Evolutionary conservation across 2,797 vertebrate species (phyloP).

Genomic region (Tokudaia tokunoshimensis): DNA sequence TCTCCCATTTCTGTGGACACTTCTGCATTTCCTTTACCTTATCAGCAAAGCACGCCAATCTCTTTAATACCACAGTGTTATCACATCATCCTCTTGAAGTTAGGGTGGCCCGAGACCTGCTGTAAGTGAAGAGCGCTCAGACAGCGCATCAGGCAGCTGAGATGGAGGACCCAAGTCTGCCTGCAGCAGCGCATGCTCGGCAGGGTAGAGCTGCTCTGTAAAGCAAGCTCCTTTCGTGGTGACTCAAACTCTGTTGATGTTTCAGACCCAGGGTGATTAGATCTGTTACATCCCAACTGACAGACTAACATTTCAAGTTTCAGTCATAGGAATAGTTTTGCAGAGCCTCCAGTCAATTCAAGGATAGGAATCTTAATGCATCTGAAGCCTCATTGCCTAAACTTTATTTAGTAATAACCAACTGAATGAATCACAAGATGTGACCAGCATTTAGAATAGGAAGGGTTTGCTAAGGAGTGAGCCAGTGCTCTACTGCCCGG

Average conservation of each 20-base stretch:
- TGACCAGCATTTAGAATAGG: conserved; percentile 25
- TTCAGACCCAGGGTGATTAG: neutral
- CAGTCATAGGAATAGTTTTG: neutral
- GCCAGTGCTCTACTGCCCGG: neutral
- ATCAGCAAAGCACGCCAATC: neutral
- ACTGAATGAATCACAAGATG: neutral
- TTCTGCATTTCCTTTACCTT: neutral
- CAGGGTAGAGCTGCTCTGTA: neutral
- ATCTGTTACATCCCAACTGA: neutral
- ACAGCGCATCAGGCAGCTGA: neutral
- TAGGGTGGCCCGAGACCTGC: neutral
- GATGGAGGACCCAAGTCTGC: neutral
- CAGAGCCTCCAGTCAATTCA: neutral
- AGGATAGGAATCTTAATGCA: neutral
- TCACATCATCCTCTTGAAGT: conserved; percentile 13
- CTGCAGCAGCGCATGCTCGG: neutral
- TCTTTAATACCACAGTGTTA: conserved; percentile 6
- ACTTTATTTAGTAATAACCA: conserved; percentile 5
- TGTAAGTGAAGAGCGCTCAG: neutral
- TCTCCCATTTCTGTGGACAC: conserved; percentile 12
- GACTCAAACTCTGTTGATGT: neutral
- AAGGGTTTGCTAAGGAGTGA: neutral
- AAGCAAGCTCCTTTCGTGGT: neutral
- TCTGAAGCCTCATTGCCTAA: neutral
- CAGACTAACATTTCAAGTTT: conserved; percentile 35